A percentile compares a stretch with the other conserved stretches of the same genome.
Conservation (phyloP, 2,797 vertebrate species). For the Saxicola maurus region DNA sequence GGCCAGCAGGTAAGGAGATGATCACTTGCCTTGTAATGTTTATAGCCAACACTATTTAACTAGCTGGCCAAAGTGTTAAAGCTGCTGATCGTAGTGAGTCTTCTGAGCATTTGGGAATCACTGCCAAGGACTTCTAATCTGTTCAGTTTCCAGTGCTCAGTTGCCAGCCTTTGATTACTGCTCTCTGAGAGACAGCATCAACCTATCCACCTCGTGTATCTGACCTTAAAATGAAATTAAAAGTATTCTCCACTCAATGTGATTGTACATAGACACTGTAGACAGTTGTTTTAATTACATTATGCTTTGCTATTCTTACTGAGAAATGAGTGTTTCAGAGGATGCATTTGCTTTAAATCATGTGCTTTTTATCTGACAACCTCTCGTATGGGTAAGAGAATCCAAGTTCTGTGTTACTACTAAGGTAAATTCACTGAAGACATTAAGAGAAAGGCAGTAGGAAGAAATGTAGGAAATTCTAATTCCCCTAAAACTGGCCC, state of each 20-base stretch:
- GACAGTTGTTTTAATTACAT: conserved; percentile 4
- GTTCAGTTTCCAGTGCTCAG: neutral
- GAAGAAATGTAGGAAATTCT: too few relatives aligned
- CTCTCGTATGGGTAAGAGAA: neutral
- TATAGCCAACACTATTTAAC: neutral
- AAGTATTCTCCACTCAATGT: neutral
- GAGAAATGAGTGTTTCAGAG: neutral
- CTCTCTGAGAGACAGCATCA: neutral
- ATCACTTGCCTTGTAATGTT: neutral
- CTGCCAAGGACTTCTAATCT: conserved; percentile 30
- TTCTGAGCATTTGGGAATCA: neutral
- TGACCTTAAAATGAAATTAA: conserved; percentile 10
- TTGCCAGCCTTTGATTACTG: conserved; percentile 6
- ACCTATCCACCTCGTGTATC: neutral
- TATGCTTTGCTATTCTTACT: neutral
- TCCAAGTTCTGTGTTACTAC: neutral
- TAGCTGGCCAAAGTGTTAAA: neutral
- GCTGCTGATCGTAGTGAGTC: neutral
- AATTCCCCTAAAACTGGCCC: too few relatives aligned
- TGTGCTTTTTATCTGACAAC: neutral
- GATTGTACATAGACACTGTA: neutral
- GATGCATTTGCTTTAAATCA: neutral
- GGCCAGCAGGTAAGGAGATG: rapidly evolving
- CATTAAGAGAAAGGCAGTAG: neutral
- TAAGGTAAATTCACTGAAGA: neutral